Evolutionary conservation across 2,888 invertebrate genomes (phyloP), one percentile per base, ranked within the genome.

Genomic region (Yponomeuta evonymella): DNA sequence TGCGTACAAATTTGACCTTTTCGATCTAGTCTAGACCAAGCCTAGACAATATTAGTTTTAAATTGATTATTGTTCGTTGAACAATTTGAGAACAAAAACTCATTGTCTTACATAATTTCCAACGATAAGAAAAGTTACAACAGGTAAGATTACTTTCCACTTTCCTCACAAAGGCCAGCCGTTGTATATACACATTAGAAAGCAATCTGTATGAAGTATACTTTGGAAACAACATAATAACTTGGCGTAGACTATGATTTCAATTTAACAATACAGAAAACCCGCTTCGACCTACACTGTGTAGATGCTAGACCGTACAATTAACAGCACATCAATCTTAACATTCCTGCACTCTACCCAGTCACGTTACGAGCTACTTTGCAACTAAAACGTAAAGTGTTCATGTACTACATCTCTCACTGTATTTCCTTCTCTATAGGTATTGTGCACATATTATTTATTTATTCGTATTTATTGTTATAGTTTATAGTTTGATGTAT

Each of bases 131-230:
- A 58, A 58, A 4, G 15, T 58, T 12, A 12, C 2, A 58, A 12
- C 3, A 15, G 5, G 15, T 58, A 58, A 58, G 1, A 58, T 65
- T 30, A 11, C 65, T 65, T 65, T 65, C 65, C 65, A 65, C 65
- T 65, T 65, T 65, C 65, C 30, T 65, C 12, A 65, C 65, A 65
- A 65, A 65, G 33, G 11, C 33, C 65, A 65, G 12, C 33, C 65
- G 11, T 29, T 65, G 65, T 65, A 65, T 33, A 12, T 29, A 65
- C 65, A 29, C 65, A 33, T 29, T 65, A 65, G 65, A 65, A 65
- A 65, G 65, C 4, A 65, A 33, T 65, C 2, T 65, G 33, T 65
- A 30, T 33, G 65, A 12, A 30, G 29, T 12, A 29, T 58, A 58
- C 51, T 30, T 29, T 11, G 65, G 4, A 65, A 11, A 65, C 65